Base-by-base conservation (phyloP, 2,797 vertebrate genomes). In the Argentina silus region DNA sequence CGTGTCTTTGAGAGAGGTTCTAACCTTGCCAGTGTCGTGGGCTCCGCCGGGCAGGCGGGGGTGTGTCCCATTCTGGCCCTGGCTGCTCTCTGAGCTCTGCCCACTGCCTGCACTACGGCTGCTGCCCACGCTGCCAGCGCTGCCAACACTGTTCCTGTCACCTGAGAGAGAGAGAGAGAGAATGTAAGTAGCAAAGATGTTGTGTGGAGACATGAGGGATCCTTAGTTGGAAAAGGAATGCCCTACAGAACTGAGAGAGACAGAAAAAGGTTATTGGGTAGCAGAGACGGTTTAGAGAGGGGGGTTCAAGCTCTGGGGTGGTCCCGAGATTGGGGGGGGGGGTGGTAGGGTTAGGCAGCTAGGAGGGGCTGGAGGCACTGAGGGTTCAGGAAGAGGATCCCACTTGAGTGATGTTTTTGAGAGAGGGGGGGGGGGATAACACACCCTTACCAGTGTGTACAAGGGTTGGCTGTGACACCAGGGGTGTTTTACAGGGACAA, bases 31-130 rank as follows among this genome's bases (percentile, higher is more conserved):
- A 15, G 27, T 78, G 78, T 91, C 84, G 0, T 60, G 70, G 0
- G 21, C 15, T 5, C 75, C 75, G 11, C 53, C 67, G 64, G 65
- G 48, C 19, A 36, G 27, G 2, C 82, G 82, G 9, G 23, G 67
- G 3, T 80, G 83, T 45, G 68, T 79, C 48, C 82, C 86, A 6
- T 90, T 89, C 4, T 94, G 94, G 56, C 94, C 94, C 0, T 93
- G 94, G 87, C 91, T 84, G 67, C 95, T 96, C 81, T 97, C 96
- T 0, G 94, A 94, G 90, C 96, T 98, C 89, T 98, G 96, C 43
- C 96, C 96, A 0, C 96, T 97, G 70, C 96, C 96, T 0, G 96
- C 95, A 0, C 96, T 98, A 81, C 96, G 96, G 79, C 93, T 96
- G 90, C 96, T 97, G 83, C 95, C 95, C 3, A 95, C 95, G 0